These are phyloP conservation scores for Pterostichus madidus DNA, from an alignment of 2,888 invertebrate genomes.

Conservation along the genomic window DNA sequence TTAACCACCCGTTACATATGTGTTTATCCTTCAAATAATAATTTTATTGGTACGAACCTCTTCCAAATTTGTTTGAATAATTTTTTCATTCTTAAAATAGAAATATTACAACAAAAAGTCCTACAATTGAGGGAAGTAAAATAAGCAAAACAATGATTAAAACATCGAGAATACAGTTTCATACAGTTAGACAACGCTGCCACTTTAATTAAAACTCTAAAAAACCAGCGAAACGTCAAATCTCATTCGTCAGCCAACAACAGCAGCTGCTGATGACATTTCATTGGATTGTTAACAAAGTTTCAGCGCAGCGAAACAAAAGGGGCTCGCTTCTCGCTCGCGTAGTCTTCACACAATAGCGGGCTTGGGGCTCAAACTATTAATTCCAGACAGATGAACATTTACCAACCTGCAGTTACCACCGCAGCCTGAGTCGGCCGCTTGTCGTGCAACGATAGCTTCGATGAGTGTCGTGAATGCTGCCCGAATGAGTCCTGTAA, in stretches of 20 bases:
- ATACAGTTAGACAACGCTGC: too few species aligned
- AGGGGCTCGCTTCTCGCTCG: background rate
- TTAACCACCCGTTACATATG: too few species aligned
- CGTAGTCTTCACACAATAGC: background rate
- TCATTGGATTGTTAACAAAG: conserved; percentile 42
- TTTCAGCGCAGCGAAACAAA: conserved; percentile 7
- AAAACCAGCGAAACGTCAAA: background rate
- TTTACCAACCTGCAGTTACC: conserved; percentile 23
- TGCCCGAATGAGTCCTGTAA: conserved; percentile 77
- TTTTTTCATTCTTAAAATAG: too few species aligned
- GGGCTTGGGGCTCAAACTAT: conserved; percentile 19
- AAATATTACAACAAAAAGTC: too few species aligned
- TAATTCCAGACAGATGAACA: conserved; percentile 8
- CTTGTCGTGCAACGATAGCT: conserved; percentile 68
- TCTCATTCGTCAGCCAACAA: conserved; percentile 9
- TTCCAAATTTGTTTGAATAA: too few species aligned
- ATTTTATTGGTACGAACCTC: too few species aligned
- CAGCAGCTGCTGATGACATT: conserved; percentile 35
- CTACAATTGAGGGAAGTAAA: too few species aligned
- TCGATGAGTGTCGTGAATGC: conserved; percentile 76
- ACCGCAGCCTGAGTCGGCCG: conserved; percentile 64
- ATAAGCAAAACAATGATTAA: too few species aligned
- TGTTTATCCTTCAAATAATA: too few species aligned
- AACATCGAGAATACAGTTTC: too few species aligned
- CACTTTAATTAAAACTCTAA: background rate